Conservation (phyloP, 2,113 vertebrate species). For the Rhabdomys dilectus region DNA sequence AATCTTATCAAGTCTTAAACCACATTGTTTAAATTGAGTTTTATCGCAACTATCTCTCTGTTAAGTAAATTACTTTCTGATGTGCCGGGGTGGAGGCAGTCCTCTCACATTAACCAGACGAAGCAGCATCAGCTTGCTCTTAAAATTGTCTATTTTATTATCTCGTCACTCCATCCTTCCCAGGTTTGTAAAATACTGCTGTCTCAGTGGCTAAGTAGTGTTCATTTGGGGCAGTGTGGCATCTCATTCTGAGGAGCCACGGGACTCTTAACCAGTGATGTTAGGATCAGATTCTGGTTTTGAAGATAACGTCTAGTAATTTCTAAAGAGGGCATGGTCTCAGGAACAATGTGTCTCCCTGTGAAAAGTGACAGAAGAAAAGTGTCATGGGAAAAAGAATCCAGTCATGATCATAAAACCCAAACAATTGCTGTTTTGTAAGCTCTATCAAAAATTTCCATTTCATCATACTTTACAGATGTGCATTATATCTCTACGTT, state of each 20-base stretch:
- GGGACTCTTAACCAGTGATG: background rate
- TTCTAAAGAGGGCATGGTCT: background rate
- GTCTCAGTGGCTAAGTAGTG: constrained; percentile 46
- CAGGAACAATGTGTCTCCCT: background rate
- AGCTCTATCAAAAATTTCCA: background rate
- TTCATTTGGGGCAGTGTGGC: background rate
- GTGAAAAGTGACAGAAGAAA: constrained; percentile 11
- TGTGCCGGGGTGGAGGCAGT: constrained; percentile 54
- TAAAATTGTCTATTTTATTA: constrained; percentile 74
- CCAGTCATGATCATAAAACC: background rate
- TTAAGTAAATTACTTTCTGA: constrained; percentile 80
- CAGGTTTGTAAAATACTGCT: constrained; percentile 25
- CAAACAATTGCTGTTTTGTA: background rate
- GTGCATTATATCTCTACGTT: background rate
- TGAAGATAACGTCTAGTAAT: background rate
- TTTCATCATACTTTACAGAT: background rate
- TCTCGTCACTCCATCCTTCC: constrained; percentile 24
- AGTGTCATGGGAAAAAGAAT: background rate
- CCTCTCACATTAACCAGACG: constrained; percentile 63
- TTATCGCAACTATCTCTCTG: constrained; percentile 78
- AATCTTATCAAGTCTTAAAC: constrained; percentile 73
- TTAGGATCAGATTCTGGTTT: background rate
- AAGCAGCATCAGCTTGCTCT: constrained; percentile 69
- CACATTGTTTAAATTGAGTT: constrained; percentile 79
- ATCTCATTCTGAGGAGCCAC: constrained; percentile 41